These are phyloP conservation scores for Sinocyclocheilus maitianheensis DNA, from an alignment of 2,113 vertebrate genomes.

Conservation along the genomic window DNA sequence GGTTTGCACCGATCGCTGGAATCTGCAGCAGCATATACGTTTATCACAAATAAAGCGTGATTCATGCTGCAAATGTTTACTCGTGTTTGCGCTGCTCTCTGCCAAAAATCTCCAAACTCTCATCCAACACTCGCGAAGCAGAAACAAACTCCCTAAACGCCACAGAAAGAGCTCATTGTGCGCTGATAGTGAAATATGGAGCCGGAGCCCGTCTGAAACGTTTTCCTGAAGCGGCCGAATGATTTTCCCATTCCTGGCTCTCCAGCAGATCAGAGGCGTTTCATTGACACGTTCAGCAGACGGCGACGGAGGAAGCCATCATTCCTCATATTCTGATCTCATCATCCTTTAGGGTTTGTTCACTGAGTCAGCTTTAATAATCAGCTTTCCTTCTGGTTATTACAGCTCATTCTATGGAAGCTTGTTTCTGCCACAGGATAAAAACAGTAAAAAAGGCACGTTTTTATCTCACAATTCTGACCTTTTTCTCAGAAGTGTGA, in stretches of 20 bases:
- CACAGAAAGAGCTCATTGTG: constrained; percentile 26
- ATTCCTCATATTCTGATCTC: too few relatives aligned
- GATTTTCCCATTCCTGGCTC: not conserved
- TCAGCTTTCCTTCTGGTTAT: not conserved
- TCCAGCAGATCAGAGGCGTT: not conserved
- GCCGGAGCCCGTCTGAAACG: constrained; percentile 25
- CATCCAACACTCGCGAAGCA: not conserved
- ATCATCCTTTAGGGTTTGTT: too few relatives aligned
- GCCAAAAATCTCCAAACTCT: not conserved
- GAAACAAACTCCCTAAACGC: not conserved
- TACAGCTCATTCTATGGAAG: too few relatives aligned
- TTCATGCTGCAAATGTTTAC: constrained; percentile 30
- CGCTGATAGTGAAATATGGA: constrained; percentile 34
- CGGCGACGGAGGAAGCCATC: not conserved
- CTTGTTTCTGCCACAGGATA: not conserved
- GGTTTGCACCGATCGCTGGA: not conserved
- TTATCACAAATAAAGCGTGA: constrained; percentile 35
- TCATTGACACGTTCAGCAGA: not conserved
- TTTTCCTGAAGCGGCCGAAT: not conserved
- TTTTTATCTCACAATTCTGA: not conserved
- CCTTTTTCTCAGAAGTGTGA: too few relatives aligned
- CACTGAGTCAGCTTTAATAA: not conserved
- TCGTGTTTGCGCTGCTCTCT: not conserved
- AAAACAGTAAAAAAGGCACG: not conserved
- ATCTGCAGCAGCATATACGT: constrained; percentile 32